These are phyloP conservation scores for Pyrocoelia pectoralis DNA, from an alignment of 2,888 invertebrate species.

Conservation along the genomic window DNA sequence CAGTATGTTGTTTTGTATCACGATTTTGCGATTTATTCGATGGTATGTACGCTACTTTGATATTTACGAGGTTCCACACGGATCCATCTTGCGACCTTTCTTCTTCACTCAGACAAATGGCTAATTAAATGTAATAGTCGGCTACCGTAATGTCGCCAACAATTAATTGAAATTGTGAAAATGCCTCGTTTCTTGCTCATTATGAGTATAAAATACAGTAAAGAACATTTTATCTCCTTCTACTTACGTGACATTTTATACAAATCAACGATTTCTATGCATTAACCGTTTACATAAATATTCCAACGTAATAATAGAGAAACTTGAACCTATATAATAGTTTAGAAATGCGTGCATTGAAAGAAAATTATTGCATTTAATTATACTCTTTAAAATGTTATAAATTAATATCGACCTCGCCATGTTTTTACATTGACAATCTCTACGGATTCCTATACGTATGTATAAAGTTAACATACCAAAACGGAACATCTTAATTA, in stretches of 20 bases:
- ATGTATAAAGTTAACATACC: neutral
- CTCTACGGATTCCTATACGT: conserved; percentile 14
- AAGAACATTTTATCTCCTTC: conserved; percentile 20
- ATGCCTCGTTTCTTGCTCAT: conserved; percentile 23
- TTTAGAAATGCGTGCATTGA: conserved; percentile 20
- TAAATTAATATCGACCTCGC: conserved; percentile 40
- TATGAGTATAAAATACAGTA: conserved; percentile 19
- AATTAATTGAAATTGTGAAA: conserved; percentile 27
- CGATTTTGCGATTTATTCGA: conserved; percentile 11
- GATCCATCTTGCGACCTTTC: neutral
- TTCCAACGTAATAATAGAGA: conserved; percentile 28
- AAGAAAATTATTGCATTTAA: conserved; percentile 20
- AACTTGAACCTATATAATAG: conserved; percentile 14
- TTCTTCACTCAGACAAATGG: neutral
- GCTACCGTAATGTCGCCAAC: conserved; percentile 20
- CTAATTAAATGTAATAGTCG: conserved; percentile 15
- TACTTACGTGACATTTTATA: conserved; percentile 26
- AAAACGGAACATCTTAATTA: neutral
- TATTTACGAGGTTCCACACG: neutral
- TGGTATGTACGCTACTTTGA: conserved; percentile 26
- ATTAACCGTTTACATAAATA: conserved; percentile 32
- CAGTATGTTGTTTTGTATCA: conserved; percentile 8
- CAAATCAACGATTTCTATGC: conserved; percentile 33
- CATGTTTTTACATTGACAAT: conserved; percentile 21
- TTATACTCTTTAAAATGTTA: conserved; percentile 23